phyloP scores from a whole-genome alignment of 2,113 vertebrate genomes.

The Prinia subflava region DNA sequence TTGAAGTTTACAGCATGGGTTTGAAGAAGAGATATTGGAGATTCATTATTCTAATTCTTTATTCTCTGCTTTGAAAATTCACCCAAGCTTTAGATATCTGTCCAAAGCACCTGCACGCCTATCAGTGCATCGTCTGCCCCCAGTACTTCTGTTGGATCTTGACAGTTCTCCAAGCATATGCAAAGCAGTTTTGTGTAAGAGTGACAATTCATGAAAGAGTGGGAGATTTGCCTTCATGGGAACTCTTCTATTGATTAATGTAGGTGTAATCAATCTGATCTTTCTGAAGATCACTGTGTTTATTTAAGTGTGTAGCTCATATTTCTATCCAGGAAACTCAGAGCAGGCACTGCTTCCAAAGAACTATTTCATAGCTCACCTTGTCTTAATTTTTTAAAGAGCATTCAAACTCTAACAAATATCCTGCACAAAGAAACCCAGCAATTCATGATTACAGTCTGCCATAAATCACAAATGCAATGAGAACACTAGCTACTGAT shows the following conservation, averaged over 20 bases:
- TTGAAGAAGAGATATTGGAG: background rate
- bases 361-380: background rate
- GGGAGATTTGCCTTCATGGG: background rate
- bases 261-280: background rate
- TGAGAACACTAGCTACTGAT: background rate
- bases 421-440: background rate
- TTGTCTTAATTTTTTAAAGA: background rate
- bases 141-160: background rate
- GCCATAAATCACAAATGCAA: background rate
- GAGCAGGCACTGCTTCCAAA: background rate
- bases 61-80: background rate
- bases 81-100: background rate
- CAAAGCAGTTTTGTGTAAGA: background rate
- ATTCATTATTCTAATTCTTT: background rate
- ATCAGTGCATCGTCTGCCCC: background rate
- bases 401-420: background rate
- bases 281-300: background rate
- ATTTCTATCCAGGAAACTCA: background rate
- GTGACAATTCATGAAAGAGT: background rate
- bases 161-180: background rate
- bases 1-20: background rate
- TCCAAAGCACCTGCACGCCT: background rate
- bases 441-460: background rate
- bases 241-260: background rate
- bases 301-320: background rate